Evolutionary conservation across 2,113 vertebrate species (phyloP).

Genomic region (Cyanoramphus novaezelandiae): DNA sequence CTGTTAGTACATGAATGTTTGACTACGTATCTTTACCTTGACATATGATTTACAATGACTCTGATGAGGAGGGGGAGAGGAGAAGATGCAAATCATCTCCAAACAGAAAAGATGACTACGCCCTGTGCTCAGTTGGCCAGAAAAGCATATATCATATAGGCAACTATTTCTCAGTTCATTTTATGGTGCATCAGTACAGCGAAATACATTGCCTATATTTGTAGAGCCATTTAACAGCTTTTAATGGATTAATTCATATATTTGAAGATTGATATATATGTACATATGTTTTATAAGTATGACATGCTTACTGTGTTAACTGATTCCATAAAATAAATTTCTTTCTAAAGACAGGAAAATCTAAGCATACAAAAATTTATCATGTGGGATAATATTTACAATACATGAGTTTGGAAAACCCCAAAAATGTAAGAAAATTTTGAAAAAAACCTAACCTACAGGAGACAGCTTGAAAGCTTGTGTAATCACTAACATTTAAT

Average conservation of each 20-base stretch:
- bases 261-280: not conserved
- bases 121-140: not conserved
- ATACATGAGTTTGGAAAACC: rapidly evolving
- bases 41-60: not conserved
- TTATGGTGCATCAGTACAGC: not conserved
- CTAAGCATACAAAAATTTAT: not conserved
- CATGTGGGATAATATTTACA: not conserved
- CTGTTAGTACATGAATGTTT: not conserved
- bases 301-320: not conserved
- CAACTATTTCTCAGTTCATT: not conserved
- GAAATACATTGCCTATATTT: not conserved
- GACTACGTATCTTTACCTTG: not conserved
- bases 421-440: not conserved
- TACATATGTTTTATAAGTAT: not conserved
- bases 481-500: not conserved
- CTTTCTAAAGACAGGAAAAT: not conserved
- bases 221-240: not conserved
- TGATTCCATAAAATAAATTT: not conserved
- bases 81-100: not conserved
- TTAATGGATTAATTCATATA: not conserved
- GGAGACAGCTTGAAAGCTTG: not conserved
- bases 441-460: not conserved
- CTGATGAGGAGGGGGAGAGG: not conserved
- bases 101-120: not conserved
- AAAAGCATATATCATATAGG: not conserved